Base-by-base conservation (phyloP, 2,888 invertebrate genomes). In the Eumacrocentrus americanus region DNA sequence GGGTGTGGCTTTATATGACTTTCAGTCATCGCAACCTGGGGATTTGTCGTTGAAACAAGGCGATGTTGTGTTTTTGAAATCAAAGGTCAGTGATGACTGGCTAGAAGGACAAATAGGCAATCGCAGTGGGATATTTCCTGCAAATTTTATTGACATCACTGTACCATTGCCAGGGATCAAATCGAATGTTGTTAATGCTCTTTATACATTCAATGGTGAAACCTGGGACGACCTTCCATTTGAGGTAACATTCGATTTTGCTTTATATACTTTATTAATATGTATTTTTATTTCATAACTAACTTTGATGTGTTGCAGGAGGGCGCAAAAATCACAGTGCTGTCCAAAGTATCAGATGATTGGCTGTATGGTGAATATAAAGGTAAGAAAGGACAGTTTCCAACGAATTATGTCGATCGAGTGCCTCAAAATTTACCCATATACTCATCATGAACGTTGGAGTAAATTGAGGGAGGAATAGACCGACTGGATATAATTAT, bases 1-100 rank as follows among this genome's bases (percentile, higher is more conserved):
- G 76, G 94, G 91, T 14, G 84, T 93, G 62, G 92, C 93, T 11
- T 81, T 92, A 38, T 93, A 88, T 78, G 90, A 93, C 81, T 94
- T 91, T 74, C 84, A 86, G 63, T 88, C 90, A 11, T 83, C 85
- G 11, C 91, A 92, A 72, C 83, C 85, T 12, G 92, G 90, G 69
- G 94, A 95, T 84, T 85, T 95, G 63, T 84, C 86, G 67, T 89
- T 95, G 78, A 89, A 89, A 82, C 91, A 92, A 77, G 86, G 87
- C 69, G 89, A 94, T 69, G 85, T 86, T 66, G 88, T 95, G 61
- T 84, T 87, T 67, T 81, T 95, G 70, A 77, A 89, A 68, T 85
- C 87, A 71, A 84, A 87, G 72, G 83, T 93, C 22, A 91, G 92
- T 75, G 84, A 86, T 29, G 92, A 92, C 67, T 95, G 95, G 95